Evolutionary conservation across 2,888 invertebrate genomes (phyloP).

Genomic region (Limnephilus rhombicus): DNA sequence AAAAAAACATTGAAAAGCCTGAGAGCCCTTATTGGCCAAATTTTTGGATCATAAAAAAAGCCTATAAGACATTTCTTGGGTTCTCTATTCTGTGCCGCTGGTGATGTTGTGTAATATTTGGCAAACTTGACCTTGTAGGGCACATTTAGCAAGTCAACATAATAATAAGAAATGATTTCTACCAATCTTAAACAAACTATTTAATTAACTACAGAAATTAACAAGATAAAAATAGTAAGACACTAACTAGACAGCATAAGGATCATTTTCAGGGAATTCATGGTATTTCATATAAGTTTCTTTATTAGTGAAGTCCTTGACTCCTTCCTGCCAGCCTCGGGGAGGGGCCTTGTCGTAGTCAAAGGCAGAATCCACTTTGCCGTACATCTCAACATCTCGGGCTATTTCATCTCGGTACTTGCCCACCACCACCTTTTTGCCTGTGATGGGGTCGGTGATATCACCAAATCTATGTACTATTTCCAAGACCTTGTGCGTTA

Average conservation of each 20-base stretch:
- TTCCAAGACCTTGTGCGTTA: constrained; percentile 88
- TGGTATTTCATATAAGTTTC: constrained; percentile 88
- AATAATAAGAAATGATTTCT: not conserved
- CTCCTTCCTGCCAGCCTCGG: constrained; percentile 90
- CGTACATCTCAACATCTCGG: constrained; percentile 82
- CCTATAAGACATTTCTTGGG: no score
- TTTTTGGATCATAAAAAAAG: no score
- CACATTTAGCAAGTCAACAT: not conserved
- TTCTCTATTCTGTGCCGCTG: not conserved
- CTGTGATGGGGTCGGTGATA: constrained; percentile 90
- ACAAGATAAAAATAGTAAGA: not conserved
- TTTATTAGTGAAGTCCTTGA: constrained; percentile 88
- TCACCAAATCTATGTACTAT: constrained; percentile 90
- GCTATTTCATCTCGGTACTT: constrained; percentile 87
- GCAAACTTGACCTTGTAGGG: not conserved
- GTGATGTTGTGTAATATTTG: not conserved
- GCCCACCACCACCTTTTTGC: constrained; percentile 86
- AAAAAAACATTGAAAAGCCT: no score
- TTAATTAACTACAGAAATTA: constrained; percentile 10
- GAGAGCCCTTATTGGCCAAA: no score
- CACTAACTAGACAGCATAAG: constrained; percentile 38
- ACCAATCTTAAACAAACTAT: not conserved
- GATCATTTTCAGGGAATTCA: constrained; percentile 80
- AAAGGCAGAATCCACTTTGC: constrained; percentile 82
- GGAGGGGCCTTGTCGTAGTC: constrained; percentile 87